phyloP scores from a whole-genome alignment of 1,140 invertebrate species.

The Diorhabda sublineata region DNA sequence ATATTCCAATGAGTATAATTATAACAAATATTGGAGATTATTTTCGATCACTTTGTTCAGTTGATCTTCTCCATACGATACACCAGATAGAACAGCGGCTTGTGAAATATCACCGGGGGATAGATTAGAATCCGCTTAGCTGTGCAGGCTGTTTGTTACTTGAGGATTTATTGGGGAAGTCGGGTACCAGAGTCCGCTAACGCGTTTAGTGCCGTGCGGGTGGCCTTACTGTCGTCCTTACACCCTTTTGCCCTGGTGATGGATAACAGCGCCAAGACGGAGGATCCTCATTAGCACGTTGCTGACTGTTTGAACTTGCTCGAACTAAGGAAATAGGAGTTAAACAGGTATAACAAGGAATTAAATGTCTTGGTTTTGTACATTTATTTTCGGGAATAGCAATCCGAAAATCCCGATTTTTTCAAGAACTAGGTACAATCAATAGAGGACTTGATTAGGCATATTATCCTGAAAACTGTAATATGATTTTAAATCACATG shows the following conservation, averaged over 20 bases:
- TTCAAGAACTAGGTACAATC: no score
- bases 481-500: no score
- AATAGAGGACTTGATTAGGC: no score
- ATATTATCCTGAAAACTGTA: no score
- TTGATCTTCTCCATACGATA: constrained; percentile 11
- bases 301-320: constrained; percentile 7
- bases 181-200: constrained; percentile 31
- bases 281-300: constrained; percentile 37
- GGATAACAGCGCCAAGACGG: constrained; percentile 27
- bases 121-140: constrained; percentile 42
- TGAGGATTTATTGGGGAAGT: constrained; percentile 38
- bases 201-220: constrained; percentile 38
- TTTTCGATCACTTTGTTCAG: no score
- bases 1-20: no score
- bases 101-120: constrained; percentile 40
- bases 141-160: constrained; percentile 38
- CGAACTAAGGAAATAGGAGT: no score
- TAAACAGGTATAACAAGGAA: no score
- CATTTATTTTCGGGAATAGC: no score
- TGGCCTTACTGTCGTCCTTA: constrained; percentile 22
- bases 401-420: no score
- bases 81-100: constrained; percentile 31
- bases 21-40: no score
- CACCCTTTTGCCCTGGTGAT: constrained; percentile 25
- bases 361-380: no score